Percentiles rank a stretch among this genome's conserved stretches.
phyloP scores from a whole-genome alignment of 64 coral and sea anemone species.

The Montipora efflorescens region DNA sequence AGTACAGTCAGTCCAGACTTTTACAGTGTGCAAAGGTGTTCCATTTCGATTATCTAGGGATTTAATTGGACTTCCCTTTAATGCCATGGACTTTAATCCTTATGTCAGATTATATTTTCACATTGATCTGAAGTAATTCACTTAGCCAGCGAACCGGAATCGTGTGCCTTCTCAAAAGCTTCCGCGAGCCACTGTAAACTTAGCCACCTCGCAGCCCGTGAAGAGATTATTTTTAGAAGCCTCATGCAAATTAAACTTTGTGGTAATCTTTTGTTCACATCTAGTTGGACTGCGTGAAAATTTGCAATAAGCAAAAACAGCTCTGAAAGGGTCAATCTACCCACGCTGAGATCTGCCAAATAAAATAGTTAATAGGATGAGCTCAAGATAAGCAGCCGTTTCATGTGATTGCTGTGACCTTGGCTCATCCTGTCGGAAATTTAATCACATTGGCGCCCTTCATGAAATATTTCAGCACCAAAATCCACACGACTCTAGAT shows the following conservation, averaged over 20 bases:
- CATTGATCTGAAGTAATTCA: not conserved
- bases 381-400: not conserved
- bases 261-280: not conserved
- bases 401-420: not conserved
- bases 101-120: not conserved
- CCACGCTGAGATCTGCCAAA: not conserved
- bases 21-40: not conserved
- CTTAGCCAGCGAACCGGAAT: not conserved
- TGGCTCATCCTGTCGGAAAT: not conserved
- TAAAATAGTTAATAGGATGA: not conserved
- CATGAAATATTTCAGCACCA: not conserved
- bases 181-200: not conserved
- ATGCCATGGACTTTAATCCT: conserved; percentile 15
- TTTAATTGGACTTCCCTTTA: conserved; percentile 6
- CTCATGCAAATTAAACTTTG: not conserved
- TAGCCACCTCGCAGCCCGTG: not conserved
- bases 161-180: too few relatives aligned
- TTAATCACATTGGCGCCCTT: not conserved
- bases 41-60: not conserved
- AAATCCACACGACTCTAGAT: not conserved
- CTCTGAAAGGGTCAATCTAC: not conserved
- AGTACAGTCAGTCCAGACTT: too few relatives aligned
- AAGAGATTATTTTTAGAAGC: not conserved
- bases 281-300: not conserved
- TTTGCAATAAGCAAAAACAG: not conserved